Percentiles rank a stretch among this genome's conserved stretches.
phyloP scores from a whole-genome alignment of 2,113 vertebrate genomes.

The Saiga tatarica region DNA sequence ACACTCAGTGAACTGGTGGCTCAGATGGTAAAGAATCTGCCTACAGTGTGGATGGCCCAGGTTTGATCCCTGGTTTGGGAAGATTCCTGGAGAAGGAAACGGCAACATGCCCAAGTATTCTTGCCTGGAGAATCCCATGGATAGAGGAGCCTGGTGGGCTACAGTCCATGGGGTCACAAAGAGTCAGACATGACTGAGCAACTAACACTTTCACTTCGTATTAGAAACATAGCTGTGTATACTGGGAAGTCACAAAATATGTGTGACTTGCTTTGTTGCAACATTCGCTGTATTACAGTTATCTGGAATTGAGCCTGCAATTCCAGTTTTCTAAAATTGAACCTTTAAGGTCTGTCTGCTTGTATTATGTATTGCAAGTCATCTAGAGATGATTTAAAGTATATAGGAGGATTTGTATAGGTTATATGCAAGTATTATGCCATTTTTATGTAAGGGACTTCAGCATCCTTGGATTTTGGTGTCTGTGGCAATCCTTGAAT shows the following conservation, averaged over 20 bases:
- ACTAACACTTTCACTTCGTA: not conserved
- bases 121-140: not conserved
- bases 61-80: not conserved
- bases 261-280: not conserved
- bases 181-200: accelerated
- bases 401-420: not conserved
- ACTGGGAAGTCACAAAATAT: not conserved
- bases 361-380: not conserved
- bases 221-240: not conserved
- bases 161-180: not conserved
- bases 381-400: not conserved
- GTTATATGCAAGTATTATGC: not conserved
- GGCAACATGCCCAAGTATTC: not conserved
- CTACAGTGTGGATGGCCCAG: not conserved
- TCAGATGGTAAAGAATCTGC: not conserved
- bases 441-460: not conserved
- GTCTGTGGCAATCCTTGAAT: not conserved
- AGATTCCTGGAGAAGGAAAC: not conserved
- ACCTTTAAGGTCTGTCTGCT: not conserved
- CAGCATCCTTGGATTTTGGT: not conserved
- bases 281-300: not conserved
- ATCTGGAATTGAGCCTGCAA: not conserved
- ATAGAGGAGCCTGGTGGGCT: not conserved
- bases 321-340: not conserved
- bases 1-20: not conserved